Percentiles rank a stretch among this genome's conserved stretches.
These are phyloP conservation scores for Diplodus sargus DNA, from an alignment of 2,797 vertebrate genomes.

Conservation along the genomic window DNA sequence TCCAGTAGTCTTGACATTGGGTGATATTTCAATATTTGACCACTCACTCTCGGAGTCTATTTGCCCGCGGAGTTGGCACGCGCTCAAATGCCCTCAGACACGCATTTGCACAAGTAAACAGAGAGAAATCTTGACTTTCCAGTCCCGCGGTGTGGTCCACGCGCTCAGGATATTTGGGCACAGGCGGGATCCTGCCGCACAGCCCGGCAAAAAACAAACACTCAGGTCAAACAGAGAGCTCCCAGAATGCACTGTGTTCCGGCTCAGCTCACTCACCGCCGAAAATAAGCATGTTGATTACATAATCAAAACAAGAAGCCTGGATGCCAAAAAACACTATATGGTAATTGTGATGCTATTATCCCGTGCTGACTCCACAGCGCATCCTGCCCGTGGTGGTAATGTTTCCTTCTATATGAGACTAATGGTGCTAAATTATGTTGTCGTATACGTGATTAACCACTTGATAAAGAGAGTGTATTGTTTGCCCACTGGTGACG, in stretches of 20 bases:
- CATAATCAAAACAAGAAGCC: conserved; percentile 72
- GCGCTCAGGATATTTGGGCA: conserved; percentile 70
- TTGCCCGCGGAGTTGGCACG: conserved; percentile 68
- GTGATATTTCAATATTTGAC: conserved; percentile 77
- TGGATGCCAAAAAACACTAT: conserved; percentile 56
- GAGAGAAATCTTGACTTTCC: conserved; percentile 71
- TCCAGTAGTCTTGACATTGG: conserved; percentile 64
- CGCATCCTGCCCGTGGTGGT: conserved; percentile 45
- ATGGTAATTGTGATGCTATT: conserved; percentile 65
- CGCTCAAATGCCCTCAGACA: conserved; percentile 59
- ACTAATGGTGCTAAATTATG: conserved; percentile 52
- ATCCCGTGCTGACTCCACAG: conserved; percentile 42
- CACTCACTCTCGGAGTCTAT: conserved; percentile 71
- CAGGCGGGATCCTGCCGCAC: conserved; percentile 66
- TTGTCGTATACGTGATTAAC: conserved; percentile 58
- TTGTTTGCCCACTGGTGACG: conserved; percentile 54
- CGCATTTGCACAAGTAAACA: conserved; percentile 75
- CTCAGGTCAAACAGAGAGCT: conserved; percentile 75
- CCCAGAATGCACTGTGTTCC: conserved; percentile 70
- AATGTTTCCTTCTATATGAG: conserved; percentile 37
- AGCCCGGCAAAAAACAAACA: conserved; percentile 75
- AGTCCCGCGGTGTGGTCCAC: conserved; percentile 64
- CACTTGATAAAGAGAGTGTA: conserved; percentile 45
- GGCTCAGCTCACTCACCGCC: conserved; percentile 63
- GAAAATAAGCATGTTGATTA: conserved; percentile 72